Percentiles rank a stretch among this genome's conserved stretches.
Evolutionary conservation across 2,797 vertebrate species (phyloP).

Genomic region (Syngnathus acus): DNA sequence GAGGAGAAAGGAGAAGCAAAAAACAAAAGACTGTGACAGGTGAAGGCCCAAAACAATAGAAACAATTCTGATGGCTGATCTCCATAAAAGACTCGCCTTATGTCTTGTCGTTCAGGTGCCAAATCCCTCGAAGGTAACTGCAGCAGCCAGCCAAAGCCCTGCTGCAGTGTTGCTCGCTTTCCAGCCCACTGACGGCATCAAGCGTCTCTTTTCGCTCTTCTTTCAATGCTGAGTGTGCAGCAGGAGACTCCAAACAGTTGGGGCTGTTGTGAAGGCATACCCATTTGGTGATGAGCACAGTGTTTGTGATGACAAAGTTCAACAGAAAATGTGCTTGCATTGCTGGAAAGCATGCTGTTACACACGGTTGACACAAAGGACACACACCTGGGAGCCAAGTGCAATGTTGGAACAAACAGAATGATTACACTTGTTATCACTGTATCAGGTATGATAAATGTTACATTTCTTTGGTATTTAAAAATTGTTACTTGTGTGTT

Average conservation of each 20-base stretch:
- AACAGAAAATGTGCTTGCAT: slow-evolving; percentile 48
- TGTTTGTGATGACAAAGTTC: slow-evolving; percentile 47
- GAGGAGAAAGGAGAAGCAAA: slow-evolving; percentile 83
- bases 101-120: slow-evolving; percentile 58
- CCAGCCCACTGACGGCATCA: slow-evolving; percentile 50
- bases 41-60: slow-evolving; percentile 45
- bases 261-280: slow-evolving; percentile 47
- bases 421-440: slow-evolving; percentile 46
- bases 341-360: slow-evolving; percentile 51
- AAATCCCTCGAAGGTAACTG: slow-evolving; percentile 75
- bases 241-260: slow-evolving; percentile 52
- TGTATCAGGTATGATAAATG: slow-evolving; percentile 52
- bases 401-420: slow-evolving; percentile 67
- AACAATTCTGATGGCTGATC: not conserved
- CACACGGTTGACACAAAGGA: slow-evolving; percentile 49
- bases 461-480: slow-evolving; percentile 55
- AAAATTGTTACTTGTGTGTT: slow-evolving; percentile 45
- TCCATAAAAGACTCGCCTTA: slow-evolving; percentile 1
- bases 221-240: slow-evolving; percentile 42
- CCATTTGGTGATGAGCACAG: slow-evolving; percentile 38
- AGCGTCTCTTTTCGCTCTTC: slow-evolving; percentile 51
- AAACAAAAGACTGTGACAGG: slow-evolving; percentile 81
- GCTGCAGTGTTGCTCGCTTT: slow-evolving; percentile 53
- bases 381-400: slow-evolving; percentile 59
- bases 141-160: slow-evolving; percentile 31